Evolutionary conservation across 2,797 vertebrate genomes (phyloP), one percentile per base, ranked within the genome.

Genomic region (Protosalanx chinensis): DNA sequence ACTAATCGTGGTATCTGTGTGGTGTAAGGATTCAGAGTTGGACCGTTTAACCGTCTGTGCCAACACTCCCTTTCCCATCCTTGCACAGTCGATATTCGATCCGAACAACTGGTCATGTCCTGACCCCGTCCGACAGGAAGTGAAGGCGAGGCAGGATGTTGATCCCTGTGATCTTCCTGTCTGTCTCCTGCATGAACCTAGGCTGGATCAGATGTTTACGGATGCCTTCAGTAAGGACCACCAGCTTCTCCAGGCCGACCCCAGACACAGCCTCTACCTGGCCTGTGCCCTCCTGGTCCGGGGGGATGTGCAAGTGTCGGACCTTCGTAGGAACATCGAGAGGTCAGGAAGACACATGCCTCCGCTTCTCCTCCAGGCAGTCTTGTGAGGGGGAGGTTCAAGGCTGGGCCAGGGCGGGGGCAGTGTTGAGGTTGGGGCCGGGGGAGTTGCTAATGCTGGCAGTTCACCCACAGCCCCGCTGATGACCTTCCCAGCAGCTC

Each of bases 151-250:
- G 41, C 41, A 46, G 41, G 41, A 46, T 46, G 41, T 46, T 12
- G 12, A 46, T 46, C 41, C 41, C 5, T 35, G 46, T 33, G 59
- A 58, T 56, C 15, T 20, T 33, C 23, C 51, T 64, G 4, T 68
- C n/a, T 70, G 58, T 64, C 8, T 66, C 27, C 20, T 59, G 18
- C 61, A 4, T 72, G 4, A 12, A 7, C 62, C 49, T 37, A 99
- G 97, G 75, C 80, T 98, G 90, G 95, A 99, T 89, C 97, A 98
- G 85, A 97, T 99, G 95, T 99, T 99, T 90, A 96, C 94, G 62
- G 96, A 99, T 74, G 96, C 95, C 7, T 98, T 98, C 86, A 96
- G 94, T 72, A 99, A 95, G 90, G 94, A 96, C 72, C 93, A 98
- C 87, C 97, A 99, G 70, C 88, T 99, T 20, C 95, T 99, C 86